Conservation (phyloP, 2,797 vertebrate genomes). For the Kryptopterus vitreolus region DNA sequence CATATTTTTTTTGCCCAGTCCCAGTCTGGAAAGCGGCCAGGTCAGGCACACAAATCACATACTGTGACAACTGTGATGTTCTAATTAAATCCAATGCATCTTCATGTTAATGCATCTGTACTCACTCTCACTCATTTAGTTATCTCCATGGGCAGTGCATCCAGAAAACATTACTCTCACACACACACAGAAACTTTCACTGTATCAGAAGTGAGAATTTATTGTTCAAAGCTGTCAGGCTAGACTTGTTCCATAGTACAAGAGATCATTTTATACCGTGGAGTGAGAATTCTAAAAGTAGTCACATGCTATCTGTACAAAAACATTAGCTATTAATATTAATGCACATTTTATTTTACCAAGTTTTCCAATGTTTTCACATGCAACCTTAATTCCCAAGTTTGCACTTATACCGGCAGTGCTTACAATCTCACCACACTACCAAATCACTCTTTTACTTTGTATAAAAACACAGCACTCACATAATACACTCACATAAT, state of each 20-base stretch:
- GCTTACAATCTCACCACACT: no score
- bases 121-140: conserved; percentile 19
- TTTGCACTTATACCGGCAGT: no score
- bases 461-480: no score
- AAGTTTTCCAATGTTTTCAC: no score
- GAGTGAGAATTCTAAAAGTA: conserved; percentile 13
- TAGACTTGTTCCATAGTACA: conserved; percentile 10
- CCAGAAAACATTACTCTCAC: conserved; percentile 29
- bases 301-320: background rate
- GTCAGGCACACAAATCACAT: conserved; percentile 1
- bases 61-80: conserved; percentile 38
- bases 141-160: background rate
- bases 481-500: no score
- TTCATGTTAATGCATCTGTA: conserved; percentile 51
- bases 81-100: conserved; percentile 47
- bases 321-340: background rate
- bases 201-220: conserved; percentile 30
- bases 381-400: no score
- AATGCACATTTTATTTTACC: no score
- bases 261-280: conserved; percentile 20
- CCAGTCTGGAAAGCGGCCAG: background rate
- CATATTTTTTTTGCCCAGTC: background rate
- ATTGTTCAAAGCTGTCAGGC: background rate
- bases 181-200: no score
- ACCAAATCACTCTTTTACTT: no score